phyloP scores from a whole-genome alignment of 2,797 vertebrate species.

The Ibycter americanus region DNA sequence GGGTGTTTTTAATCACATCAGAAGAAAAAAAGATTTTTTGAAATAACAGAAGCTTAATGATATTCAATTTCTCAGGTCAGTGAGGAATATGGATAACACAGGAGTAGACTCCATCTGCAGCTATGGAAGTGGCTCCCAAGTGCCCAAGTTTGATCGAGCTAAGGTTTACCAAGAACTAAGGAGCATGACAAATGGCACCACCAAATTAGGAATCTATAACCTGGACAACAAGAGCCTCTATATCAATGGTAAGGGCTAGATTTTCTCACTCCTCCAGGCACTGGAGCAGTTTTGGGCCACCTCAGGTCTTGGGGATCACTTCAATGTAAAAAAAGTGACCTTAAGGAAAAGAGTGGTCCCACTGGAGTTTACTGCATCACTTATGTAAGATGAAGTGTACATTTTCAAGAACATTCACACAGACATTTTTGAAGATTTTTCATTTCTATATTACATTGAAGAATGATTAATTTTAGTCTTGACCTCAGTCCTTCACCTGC shows the following conservation, averaged over 20 bases:
- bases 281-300: not conserved
- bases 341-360: not conserved
- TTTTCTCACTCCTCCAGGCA: not conserved
- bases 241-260: conserved; percentile 60
- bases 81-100: conserved; percentile 52
- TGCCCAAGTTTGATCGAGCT: not conserved
- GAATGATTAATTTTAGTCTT: not conserved
- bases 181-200: conserved; percentile 43
- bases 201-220: conserved; percentile 63
- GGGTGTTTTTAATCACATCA: not conserved
- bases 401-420: not conserved
- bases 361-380: not conserved
- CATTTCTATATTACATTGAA: not conserved
- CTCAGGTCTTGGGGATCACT: not conserved
- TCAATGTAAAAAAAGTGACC: not conserved
- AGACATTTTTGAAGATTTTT: not conserved
- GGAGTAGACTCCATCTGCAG: conserved; percentile 61
- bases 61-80: conserved; percentile 41
- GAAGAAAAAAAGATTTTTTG: not conserved
- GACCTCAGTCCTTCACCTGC: not conserved
- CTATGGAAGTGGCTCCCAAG: not conserved
- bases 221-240: conserved; percentile 73
- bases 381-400: not conserved
- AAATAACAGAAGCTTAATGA: not conserved
- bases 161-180: conserved; percentile 69